phyloP scores from a whole-genome alignment of 35 echinoderm and acorn worm species.

The Apostichopus californicus region DNA sequence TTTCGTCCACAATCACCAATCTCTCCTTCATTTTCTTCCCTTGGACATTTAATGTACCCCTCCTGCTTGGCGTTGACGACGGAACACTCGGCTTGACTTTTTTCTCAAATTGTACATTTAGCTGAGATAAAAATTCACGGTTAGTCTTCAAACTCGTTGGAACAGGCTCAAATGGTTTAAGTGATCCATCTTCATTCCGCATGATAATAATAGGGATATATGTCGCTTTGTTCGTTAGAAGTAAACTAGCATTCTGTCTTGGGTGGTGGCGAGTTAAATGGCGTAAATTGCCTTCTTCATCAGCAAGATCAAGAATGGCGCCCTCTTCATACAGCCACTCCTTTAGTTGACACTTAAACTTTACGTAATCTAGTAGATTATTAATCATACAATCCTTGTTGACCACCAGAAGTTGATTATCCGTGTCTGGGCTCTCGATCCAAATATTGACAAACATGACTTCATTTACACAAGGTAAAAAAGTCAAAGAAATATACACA shows the following conservation, averaged over 20 bases:
- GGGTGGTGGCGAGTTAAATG: constrained; percentile 33
- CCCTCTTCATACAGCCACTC: background rate
- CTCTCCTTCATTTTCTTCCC: constrained; percentile 33
- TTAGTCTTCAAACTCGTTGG: constrained; percentile 22
- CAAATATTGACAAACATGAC: constrained; percentile 57
- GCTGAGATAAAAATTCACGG: constrained; percentile 38
- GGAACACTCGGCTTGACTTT: background rate
- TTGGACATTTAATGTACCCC: background rate
- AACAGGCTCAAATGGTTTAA: constrained; percentile 8
- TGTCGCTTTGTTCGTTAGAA: constrained; percentile 33
- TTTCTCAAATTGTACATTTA: constrained; percentile 43
- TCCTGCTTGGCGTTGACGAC: background rate
- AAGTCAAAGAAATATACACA: background rate
- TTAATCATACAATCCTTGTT: constrained; percentile 44
- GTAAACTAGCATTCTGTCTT: constrained; percentile 19
- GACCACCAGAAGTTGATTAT: constrained; percentile 28
- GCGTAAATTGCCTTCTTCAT: constrained; percentile 38
- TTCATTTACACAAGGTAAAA: background rate
- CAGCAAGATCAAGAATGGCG: constrained; percentile 26
- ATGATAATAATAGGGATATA: constrained; percentile 51
- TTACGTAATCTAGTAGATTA: constrained; percentile 32
- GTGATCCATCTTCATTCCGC: constrained; percentile 30
- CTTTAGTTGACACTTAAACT: constrained; percentile 20
- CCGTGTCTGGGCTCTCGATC: constrained; percentile 31
- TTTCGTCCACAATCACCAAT: constrained; percentile 6